These are phyloP conservation scores for Paragorgia papillata DNA, from an alignment of 92 coral and sea anemone species.

Conservation along the genomic window DNA sequence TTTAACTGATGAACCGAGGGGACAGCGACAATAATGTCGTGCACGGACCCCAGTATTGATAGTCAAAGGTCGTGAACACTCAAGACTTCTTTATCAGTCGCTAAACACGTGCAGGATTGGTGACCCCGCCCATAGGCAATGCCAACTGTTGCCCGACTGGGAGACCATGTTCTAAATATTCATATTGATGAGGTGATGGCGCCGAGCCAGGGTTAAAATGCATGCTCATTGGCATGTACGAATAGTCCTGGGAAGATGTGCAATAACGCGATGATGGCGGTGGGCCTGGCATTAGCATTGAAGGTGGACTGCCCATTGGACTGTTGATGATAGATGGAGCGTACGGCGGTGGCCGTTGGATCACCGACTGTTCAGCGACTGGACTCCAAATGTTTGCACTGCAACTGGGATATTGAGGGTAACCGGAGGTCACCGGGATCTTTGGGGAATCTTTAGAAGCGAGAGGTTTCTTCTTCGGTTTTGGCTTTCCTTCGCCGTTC, in stretches of 20 bases:
- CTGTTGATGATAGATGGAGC: slow-evolving; percentile 79
- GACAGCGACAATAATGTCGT: no score
- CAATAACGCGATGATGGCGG: slow-evolving; percentile 95
- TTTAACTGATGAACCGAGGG: background rate
- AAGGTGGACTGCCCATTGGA: slow-evolving; percentile 71
- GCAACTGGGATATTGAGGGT: slow-evolving; percentile 91
- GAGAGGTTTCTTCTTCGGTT: slow-evolving; percentile 85
- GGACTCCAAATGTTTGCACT: slow-evolving; percentile 97
- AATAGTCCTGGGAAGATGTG: slow-evolving; percentile 78
- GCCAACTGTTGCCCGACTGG: slow-evolving; percentile 38
- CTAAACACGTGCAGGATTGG: slow-evolving; percentile 39
- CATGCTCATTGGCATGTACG: slow-evolving; percentile 79
- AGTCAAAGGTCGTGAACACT: background rate
- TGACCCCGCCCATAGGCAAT: slow-evolving; percentile 36
- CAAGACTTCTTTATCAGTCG: no score
- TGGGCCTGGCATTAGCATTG: slow-evolving; percentile 86
- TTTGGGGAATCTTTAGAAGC: slow-evolving; percentile 53
- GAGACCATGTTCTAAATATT: slow-evolving; percentile 42
- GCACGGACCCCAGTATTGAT: background rate
- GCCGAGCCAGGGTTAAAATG: slow-evolving; percentile 50
- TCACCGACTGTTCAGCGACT: slow-evolving; percentile 83
- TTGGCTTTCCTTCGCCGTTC: slow-evolving; percentile 82
- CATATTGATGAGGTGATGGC: slow-evolving; percentile 33
- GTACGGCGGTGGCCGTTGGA: slow-evolving; percentile 76
- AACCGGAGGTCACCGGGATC: slow-evolving; percentile 72